These are phyloP conservation scores for Erannis defoliaria DNA, from an alignment of 2,888 invertebrate species.

Conservation along the genomic window DNA sequence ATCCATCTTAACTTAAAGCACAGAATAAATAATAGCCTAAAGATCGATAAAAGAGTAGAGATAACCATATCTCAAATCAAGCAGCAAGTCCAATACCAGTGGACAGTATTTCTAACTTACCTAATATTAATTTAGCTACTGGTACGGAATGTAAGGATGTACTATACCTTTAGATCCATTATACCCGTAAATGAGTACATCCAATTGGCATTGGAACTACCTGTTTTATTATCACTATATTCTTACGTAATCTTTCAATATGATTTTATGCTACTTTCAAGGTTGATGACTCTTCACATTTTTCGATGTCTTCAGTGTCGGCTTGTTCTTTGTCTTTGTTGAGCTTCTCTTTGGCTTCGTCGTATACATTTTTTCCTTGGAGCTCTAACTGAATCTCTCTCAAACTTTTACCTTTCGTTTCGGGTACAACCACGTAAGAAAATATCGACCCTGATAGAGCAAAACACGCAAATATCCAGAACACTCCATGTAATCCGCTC, in stretches of 20 bases:
- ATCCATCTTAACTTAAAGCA: no score
- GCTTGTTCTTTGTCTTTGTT: constrained; percentile 19
- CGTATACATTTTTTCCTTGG: constrained; percentile 62
- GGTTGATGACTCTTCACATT: constrained; percentile 8
- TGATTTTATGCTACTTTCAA: constrained; percentile 6
- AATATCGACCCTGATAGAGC: constrained; percentile 76
- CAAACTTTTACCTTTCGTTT: constrained; percentile 86
- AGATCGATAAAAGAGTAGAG: no score
- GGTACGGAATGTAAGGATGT: no score
- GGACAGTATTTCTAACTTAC: no score
- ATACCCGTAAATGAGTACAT: no score
- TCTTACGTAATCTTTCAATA: background rate
- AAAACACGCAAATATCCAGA: constrained; percentile 75
- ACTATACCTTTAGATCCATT: no score
- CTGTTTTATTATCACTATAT: background rate
- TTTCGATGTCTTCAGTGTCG: constrained; percentile 10
- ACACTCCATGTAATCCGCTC: constrained; percentile 79
- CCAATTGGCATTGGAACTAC: background rate
- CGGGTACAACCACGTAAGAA: constrained; percentile 76
- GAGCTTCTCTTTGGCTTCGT: constrained; percentile 43
- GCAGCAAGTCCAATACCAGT: no score
- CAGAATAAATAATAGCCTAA: no score
- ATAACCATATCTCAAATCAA: no score
- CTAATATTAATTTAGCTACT: no score
- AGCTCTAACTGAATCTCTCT: constrained; percentile 83